Evolutionary conservation across 2,888 invertebrate genomes (phyloP).

Genomic region (Amaurobius ferox): DNA sequence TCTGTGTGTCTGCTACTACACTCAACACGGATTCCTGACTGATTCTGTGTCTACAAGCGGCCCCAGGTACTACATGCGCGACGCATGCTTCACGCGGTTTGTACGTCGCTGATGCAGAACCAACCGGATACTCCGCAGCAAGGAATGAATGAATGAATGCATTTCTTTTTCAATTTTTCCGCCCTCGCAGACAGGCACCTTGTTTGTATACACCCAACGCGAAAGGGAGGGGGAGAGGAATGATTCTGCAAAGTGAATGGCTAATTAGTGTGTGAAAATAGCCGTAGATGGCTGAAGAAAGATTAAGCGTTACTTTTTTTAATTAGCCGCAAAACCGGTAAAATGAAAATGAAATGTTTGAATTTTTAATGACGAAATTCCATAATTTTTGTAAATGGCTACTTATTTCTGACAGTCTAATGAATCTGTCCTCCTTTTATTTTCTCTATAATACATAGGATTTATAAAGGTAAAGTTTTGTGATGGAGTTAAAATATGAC

Average conservation of each 20-base stretch:
- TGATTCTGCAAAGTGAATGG: background rate
- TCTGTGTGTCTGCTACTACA: too few relatives aligned
- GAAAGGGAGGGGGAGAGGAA: background rate
- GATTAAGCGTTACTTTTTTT: background rate
- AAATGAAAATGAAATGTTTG: too few relatives aligned
- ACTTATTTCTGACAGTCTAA: too few relatives aligned
- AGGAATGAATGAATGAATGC: background rate
- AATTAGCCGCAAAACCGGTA: background rate
- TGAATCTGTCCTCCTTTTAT: too few relatives aligned
- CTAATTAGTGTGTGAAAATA: background rate
- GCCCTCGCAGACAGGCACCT: background rate
- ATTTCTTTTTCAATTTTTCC: background rate
- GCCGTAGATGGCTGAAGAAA: background rate
- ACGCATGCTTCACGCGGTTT: background rate
- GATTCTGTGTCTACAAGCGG: too few relatives aligned
- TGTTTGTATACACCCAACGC: background rate
- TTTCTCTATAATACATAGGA: too few relatives aligned
- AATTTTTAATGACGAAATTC: too few relatives aligned
- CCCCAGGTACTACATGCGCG: too few relatives aligned
- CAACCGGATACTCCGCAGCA: background rate
- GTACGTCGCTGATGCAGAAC: background rate
- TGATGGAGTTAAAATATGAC: too few relatives aligned
- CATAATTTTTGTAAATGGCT: too few relatives aligned
- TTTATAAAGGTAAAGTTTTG: too few relatives aligned
- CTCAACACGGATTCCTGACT: too few relatives aligned